Evolutionary conservation across 2,888 invertebrate genomes (phyloP).

Genomic region (Tanypteryx hageni): DNA sequence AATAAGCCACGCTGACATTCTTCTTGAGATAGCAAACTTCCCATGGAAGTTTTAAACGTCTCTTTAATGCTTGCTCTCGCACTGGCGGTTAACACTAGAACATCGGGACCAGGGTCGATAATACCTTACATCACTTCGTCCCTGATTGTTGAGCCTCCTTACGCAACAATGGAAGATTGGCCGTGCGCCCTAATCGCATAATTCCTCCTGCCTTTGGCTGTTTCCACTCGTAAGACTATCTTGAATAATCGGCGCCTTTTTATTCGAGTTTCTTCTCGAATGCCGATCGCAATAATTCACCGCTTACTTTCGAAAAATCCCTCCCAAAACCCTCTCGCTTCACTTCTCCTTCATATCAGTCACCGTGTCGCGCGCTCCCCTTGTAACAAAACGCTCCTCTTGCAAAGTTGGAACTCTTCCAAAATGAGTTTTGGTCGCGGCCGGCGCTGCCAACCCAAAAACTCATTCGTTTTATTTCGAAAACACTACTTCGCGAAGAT

Average conservation of each 20-base stretch:
- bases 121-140: not conserved
- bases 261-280: not conserved
- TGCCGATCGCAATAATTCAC: not conserved
- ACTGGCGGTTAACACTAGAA: too few relatives aligned
- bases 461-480: conserved; percentile 24
- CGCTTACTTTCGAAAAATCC: not conserved
- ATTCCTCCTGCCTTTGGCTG: not conserved
- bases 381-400: conserved; percentile 44
- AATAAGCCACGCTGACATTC: too few relatives aligned
- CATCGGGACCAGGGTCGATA: not conserved
- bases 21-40: too few relatives aligned
- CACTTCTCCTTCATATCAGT: not conserved
- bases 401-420: conserved; percentile 42
- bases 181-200: not conserved
- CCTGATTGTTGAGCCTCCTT: not conserved
- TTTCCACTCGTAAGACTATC: not conserved
- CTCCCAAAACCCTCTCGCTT: not conserved
- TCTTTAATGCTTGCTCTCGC: too few relatives aligned
- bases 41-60: too few relatives aligned
- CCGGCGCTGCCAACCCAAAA: not conserved
- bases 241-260: not conserved
- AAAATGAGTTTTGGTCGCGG: conserved; percentile 11
- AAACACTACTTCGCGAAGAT: not conserved
- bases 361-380: not conserved
- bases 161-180: conserved; percentile 13